Conservation (phyloP, 2,888 invertebrate genomes). For the Ariolimax columbianus region DNA sequence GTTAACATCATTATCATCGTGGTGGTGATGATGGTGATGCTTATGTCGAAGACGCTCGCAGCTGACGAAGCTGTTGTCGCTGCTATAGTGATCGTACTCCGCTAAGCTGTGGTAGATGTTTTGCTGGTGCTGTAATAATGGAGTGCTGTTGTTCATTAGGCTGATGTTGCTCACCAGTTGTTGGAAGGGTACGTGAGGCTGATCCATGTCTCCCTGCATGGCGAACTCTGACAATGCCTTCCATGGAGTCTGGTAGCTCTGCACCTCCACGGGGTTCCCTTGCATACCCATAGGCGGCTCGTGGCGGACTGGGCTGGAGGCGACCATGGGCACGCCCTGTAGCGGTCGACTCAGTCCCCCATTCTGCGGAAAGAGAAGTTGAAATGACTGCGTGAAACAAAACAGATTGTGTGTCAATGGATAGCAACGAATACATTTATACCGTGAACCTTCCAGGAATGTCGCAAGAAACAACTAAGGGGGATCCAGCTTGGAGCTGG, state of each 20-base stretch:
- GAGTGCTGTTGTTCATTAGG: slow-evolving; percentile 32
- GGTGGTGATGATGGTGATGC: slow-evolving; percentile 3
- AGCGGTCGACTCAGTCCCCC: slow-evolving; percentile 89
- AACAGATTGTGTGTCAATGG: no score
- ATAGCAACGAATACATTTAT: no score
- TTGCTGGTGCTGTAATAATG: slow-evolving; percentile 22
- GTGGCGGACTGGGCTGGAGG: slow-evolving; percentile 86
- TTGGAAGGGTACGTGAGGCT: slow-evolving; percentile 93
- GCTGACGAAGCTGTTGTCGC: slow-evolving; percentile 1
- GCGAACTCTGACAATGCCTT: slow-evolving; percentile 97
- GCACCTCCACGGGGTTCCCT: slow-evolving; percentile 88
- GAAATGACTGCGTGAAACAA: neutral
- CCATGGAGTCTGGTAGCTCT: slow-evolving; percentile 95
- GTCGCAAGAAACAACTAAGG: no score
- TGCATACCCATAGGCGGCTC: slow-evolving; percentile 75
- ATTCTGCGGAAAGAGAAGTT: slow-evolving; percentile 84
- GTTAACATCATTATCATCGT: slow-evolving; percentile 24
- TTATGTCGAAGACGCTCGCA: slow-evolving; percentile 4
- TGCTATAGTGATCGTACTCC: slow-evolving; percentile 18
- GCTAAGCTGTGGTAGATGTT: slow-evolving; percentile 15
- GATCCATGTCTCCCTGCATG: slow-evolving; percentile 93
- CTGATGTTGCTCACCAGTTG: slow-evolving; percentile 88
- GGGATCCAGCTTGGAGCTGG: no score
- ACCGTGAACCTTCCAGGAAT: no score
- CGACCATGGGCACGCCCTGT: slow-evolving; percentile 98